Conservation (phyloP, 1,140 invertebrate species). For the Phenacoccus solenopsis region DNA sequence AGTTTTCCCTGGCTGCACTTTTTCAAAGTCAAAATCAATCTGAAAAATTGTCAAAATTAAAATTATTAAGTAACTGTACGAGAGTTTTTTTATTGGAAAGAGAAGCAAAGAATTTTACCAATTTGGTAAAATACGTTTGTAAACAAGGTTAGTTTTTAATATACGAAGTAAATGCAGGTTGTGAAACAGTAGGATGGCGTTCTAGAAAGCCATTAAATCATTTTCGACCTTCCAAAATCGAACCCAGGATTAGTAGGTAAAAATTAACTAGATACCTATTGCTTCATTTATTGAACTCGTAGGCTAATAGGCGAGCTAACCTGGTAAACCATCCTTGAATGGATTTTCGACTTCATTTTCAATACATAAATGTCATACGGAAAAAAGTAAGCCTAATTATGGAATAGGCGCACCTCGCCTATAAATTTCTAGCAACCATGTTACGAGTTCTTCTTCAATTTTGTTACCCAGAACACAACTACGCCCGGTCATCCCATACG, state of each 20-base stretch:
- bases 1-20: too few relatives aligned
- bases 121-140: too few relatives aligned
- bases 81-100: too few relatives aligned
- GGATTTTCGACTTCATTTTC: constrained; percentile 18
- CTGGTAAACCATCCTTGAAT: constrained; percentile 24
- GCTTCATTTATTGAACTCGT: too few relatives aligned
- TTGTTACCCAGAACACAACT: not conserved
- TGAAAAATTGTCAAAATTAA: too few relatives aligned
- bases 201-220: constrained; percentile 22
- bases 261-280: not conserved
- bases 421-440: constrained; percentile 21
- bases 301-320: not conserved
- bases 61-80: too few relatives aligned
- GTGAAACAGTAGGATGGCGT: constrained; percentile 20
- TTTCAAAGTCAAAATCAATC: too few relatives aligned
- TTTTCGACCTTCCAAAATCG: constrained; percentile 1
- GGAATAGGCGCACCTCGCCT: constrained; percentile 23
- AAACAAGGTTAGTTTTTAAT: too few relatives aligned
- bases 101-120: too few relatives aligned
- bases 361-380: too few relatives aligned
- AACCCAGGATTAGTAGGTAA: too few relatives aligned
- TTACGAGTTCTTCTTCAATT: constrained; percentile 21
- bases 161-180: too few relatives aligned
- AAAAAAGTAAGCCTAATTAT: constrained; percentile 24
- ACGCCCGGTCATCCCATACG: not conserved